Conservation (phyloP, 2,797 vertebrate genomes). For the Catamblyrhynchus diadema region DNA sequence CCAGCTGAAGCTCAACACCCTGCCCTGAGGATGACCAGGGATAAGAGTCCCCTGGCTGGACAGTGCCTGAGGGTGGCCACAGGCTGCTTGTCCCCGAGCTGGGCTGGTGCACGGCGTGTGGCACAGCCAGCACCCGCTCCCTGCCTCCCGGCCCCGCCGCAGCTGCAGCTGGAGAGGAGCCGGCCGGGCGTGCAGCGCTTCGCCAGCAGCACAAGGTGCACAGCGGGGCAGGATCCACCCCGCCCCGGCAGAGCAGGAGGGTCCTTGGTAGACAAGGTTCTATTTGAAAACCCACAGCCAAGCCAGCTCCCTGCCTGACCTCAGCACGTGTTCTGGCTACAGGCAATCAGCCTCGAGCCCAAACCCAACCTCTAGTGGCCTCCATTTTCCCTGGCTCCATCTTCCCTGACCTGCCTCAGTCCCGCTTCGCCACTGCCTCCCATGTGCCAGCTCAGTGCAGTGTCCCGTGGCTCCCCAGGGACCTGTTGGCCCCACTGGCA, state of each 20-base stretch:
- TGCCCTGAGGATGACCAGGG: neutral
- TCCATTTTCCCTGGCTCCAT: neutral
- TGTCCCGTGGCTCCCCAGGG: neutral
- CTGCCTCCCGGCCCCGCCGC: neutral
- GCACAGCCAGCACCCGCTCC: neutral
- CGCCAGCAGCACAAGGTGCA: constrained; percentile 2
- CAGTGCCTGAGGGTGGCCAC: neutral
- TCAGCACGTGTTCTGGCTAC: neutral
- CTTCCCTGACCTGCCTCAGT: fast-evolving
- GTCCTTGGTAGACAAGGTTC: constrained; percentile 4
- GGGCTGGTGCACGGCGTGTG: neutral
- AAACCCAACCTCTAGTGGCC: neutral
- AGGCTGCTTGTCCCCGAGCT: neutral
- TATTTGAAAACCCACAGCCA: neutral
- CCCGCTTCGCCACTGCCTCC: neutral
- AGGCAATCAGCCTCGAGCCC: neutral
- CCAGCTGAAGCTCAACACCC: neutral
- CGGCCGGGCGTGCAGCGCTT: neutral
- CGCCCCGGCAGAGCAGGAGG: constrained; percentile 12
- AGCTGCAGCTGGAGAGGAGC: neutral
- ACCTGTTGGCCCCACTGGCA: neutral
- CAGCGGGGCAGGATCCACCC: neutral
- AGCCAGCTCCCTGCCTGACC: neutral
- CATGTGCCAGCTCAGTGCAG: fast-evolving
- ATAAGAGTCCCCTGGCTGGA: neutral